These are phyloP conservation scores for Meloidogyne hapla DNA, from an alignment of 1,140 invertebrate species.

Conservation along the genomic window DNA sequence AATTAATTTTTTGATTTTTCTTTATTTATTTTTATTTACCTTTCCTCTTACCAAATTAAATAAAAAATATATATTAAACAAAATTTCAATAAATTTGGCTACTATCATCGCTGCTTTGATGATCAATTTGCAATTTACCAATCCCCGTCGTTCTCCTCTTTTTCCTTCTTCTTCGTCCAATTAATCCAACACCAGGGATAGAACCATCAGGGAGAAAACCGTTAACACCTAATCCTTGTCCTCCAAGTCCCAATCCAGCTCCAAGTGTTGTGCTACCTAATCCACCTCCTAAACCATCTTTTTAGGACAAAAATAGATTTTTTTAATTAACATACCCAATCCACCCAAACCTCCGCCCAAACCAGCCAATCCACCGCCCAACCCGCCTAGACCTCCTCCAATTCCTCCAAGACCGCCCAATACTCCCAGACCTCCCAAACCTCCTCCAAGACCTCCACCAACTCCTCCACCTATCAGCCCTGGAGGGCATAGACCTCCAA, in stretches of 20 bases:
- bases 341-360: neutral
- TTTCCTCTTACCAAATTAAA: no score
- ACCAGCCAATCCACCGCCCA: neutral
- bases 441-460: slow-evolving; percentile 1
- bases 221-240: slow-evolving; percentile 13
- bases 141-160: neutral
- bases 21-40: no score
- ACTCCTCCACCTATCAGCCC: slow-evolving; percentile 14
- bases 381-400: slow-evolving; percentile 4
- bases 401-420: neutral
- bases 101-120: no score
- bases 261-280: slow-evolving; percentile 8
- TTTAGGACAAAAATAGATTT: slow-evolving; percentile 7
- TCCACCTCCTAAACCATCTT: slow-evolving; percentile 5
- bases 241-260: slow-evolving; percentile 11
- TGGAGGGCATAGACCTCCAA: slow-evolving; percentile 18
- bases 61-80: no score
- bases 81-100: no score
- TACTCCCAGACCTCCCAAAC: slow-evolving; percentile 9
- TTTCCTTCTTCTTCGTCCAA: slow-evolving; percentile 3
- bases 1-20: no score
- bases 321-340: neutral
- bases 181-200: neutral
- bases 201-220: slow-evolving; percentile 26
- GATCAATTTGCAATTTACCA: no score